Evolutionary conservation across 2,797 vertebrate species (phyloP).

Genomic region (Leptoclinus maculatus): DNA sequence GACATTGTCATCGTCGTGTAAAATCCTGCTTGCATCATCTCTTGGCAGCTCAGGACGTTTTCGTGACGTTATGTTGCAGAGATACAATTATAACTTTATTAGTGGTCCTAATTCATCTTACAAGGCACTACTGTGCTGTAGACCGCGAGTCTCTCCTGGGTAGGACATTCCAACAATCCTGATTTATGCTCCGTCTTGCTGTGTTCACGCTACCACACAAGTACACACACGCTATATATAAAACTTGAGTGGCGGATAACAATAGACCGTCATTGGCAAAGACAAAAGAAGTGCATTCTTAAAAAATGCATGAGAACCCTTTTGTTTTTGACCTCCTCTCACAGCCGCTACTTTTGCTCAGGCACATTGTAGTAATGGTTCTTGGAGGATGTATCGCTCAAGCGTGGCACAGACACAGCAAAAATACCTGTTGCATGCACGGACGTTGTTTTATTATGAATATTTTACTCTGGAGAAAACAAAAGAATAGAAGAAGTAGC

Average conservation of each 20-base stretch:
- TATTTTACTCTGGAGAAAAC: slow-evolving; percentile 76
- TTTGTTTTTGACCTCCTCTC: slow-evolving; percentile 48
- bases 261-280: slow-evolving; percentile 59
- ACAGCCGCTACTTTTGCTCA: slow-evolving; percentile 21
- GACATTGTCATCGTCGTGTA: slow-evolving; percentile 63
- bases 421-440: slow-evolving; percentile 45
- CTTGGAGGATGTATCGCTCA: slow-evolving; percentile 36
- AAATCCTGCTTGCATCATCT: slow-evolving; percentile 43
- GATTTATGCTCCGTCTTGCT: slow-evolving; percentile 41
- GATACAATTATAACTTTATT: slow-evolving; percentile 11
- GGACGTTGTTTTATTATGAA: slow-evolving; percentile 75
- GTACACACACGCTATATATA: not conserved
- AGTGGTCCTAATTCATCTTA: not conserved
- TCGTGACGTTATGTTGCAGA: not conserved
- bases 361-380: slow-evolving; percentile 36
- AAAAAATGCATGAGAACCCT: slow-evolving; percentile 73
- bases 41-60: slow-evolving; percentile 7
- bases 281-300: slow-evolving; percentile 59
- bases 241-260: slow-evolving; percentile 53
- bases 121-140: not conserved
- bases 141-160: slow-evolving; percentile 3
- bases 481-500: slow-evolving; percentile 64
- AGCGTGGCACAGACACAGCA: slow-evolving; percentile 21
- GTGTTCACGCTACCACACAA: not conserved
- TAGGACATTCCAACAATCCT: slow-evolving; percentile 46